Percentiles rank a stretch among this genome's conserved stretches.
Conservation (phyloP, 2,888 invertebrate species). For the Eristalis arbustorum region DNA sequence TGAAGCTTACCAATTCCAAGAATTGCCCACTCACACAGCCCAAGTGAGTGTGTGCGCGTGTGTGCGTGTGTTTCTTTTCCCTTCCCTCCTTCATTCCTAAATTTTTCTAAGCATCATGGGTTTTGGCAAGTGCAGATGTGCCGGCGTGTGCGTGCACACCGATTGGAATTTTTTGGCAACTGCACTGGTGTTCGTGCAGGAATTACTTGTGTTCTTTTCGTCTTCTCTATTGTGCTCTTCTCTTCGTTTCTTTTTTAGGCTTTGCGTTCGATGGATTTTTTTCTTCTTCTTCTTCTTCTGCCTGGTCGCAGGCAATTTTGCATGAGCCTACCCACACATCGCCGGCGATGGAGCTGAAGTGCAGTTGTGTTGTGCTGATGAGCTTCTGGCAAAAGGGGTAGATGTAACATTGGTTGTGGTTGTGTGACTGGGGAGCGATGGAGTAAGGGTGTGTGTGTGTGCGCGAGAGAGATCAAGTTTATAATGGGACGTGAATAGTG, state of each 20-base stretch:
- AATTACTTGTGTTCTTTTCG: slow-evolving; percentile 2
- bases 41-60: too few species aligned
- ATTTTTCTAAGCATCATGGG: slow-evolving; percentile 54
- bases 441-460: not conserved
- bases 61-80: slow-evolving; percentile 16
- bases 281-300: not conserved
- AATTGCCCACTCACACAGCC: slow-evolving; percentile 36
- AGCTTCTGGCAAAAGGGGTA: slow-evolving; percentile 28
- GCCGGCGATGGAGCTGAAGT: not conserved
- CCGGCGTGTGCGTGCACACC: slow-evolving; percentile 10
- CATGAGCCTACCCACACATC: slow-evolving; percentile 28
- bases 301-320: slow-evolving; percentile 5
- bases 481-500: not conserved
- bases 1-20: slow-evolving; percentile 55
- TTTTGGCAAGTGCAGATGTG: slow-evolving; percentile 62
- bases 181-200: slow-evolving; percentile 10
- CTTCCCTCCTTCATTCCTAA: slow-evolving; percentile 31
- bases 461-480: not conserved
- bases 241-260: slow-evolving; percentile 25
- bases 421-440: not conserved
- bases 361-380: slow-evolving; percentile 27
- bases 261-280: not conserved
- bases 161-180: slow-evolving; percentile 46
- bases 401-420: not conserved
- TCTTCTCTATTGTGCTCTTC: slow-evolving; percentile 20